Evolutionary conservation across 1,140 invertebrate species (phyloP).

Genomic region (Drosophila dunni): DNA sequence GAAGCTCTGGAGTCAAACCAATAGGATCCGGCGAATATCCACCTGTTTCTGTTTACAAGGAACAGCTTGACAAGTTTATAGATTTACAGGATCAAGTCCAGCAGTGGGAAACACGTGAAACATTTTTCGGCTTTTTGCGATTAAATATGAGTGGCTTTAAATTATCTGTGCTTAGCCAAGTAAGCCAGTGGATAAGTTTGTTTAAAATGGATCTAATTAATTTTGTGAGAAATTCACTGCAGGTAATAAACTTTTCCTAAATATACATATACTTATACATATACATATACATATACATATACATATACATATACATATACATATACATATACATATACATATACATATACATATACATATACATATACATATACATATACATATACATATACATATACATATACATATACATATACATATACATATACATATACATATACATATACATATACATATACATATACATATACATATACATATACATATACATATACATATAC

Average conservation of each 20-base stretch:
- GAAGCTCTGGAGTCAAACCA: constrained; percentile 57
- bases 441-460: too few relatives aligned
- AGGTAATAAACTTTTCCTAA: constrained; percentile 28
- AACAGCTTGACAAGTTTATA: constrained; percentile 74
- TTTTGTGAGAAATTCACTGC: constrained; percentile 86
- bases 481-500: too few relatives aligned
- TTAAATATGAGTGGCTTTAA: constrained; percentile 89
- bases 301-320: too few relatives aligned
- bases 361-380: too few relatives aligned
- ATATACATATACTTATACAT: too few relatives aligned
- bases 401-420: too few relatives aligned
- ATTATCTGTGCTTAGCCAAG: constrained; percentile 88
- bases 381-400: too few relatives aligned
- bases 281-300: too few relatives aligned
- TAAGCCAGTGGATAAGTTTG: constrained; percentile 89
- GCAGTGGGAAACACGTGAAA: constrained; percentile 58
- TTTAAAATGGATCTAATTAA: constrained; percentile 90
- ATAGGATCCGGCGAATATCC: constrained; percentile 52
- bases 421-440: too few relatives aligned
- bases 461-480: too few relatives aligned
- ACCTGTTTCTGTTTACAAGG: constrained; percentile 64
- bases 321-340: too few relatives aligned
- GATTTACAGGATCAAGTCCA: constrained; percentile 59
- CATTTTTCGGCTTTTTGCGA: constrained; percentile 88
- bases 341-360: too few relatives aligned